Base-by-base conservation (phyloP, 2,113 vertebrate species). In the Motacilla tschutschensis region DNA sequence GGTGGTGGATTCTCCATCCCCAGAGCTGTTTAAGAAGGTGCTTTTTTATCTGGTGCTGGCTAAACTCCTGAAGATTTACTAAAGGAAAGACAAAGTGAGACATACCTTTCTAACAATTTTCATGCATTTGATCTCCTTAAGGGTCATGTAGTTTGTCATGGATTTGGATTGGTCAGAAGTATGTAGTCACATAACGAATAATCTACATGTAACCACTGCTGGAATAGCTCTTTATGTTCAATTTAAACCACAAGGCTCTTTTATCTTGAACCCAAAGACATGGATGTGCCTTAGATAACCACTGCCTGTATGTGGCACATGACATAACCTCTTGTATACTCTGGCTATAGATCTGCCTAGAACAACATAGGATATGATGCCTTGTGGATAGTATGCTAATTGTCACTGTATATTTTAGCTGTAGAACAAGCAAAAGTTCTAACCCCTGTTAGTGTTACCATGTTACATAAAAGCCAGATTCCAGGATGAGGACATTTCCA, bases 401-500 rank as follows among this genome's bases (percentile, higher is more conserved):
- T 66, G 13, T 31, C 17, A 12, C 18, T 71, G 47, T 60, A 2
- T 71, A 60, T 80, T 69, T 77, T 58, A 81, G 24, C 29, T 2
- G 1, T 63, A 84, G 73, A 55, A 38, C 29, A 76, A 69, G 8
- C 11, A 31, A 17, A 80, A 79, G 10, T 60, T 51, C 70, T 64
- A 65, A 60, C 5, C 38, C 5, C 20, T 55, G 62, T 66, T 40
- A 51, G 16, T 31, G n/a, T 71, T 74, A 83, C 69, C 17, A 17
- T 18, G 9, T 72, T 89, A 60, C 17, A 81, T 77, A 78, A 93
- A 86, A 74, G n/a, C 25, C 53, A 90, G 62, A 83, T 83, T 90
- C 46, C 87, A 91, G 72, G 57, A 92, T 77, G 76, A 60, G 57
- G 76, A 64, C 26, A 21, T 80, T 89, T 91, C 77, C 66, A 76